phyloP scores from a whole-genome alignment of 2,888 invertebrate species.

The Himalopsyche japonica region DNA sequence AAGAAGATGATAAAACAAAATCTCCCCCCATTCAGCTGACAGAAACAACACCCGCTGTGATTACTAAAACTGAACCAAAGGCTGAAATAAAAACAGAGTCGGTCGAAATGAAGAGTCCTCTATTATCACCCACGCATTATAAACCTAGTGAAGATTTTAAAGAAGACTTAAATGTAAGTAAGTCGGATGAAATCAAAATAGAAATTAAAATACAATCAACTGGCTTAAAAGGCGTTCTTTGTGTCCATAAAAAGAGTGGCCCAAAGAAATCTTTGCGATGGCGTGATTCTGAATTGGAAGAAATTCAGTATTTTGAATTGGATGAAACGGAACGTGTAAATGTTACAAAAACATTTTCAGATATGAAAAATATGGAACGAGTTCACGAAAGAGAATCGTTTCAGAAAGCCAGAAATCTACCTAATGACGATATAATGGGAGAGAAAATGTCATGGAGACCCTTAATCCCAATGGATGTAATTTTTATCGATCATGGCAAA shows the following conservation, averaged over 20 bases:
- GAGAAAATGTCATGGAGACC: constrained; percentile 78
- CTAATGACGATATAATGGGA: constrained; percentile 79
- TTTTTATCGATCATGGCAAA: constrained; percentile 69
- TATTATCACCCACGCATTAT: constrained; percentile 15
- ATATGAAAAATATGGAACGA: constrained; percentile 90
- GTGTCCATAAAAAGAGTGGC: constrained; percentile 74
- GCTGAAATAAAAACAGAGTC: constrained; percentile 46
- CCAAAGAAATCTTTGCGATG: constrained; percentile 82
- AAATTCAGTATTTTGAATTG: constrained; percentile 87
- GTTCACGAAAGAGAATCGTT: constrained; percentile 83
- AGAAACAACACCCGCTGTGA: constrained; percentile 45
- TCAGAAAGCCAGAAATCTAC: constrained; percentile 74
- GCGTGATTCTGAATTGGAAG: constrained; percentile 80
- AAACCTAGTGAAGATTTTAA: not conserved
- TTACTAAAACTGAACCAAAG: constrained; percentile 43
- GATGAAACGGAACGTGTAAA: constrained; percentile 96
- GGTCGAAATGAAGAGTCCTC: constrained; percentile 39
- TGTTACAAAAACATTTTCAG: constrained; percentile 88
- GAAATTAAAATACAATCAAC: constrained; percentile 11
- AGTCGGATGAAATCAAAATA: constrained; percentile 42
- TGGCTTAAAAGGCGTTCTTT: constrained; percentile 72
- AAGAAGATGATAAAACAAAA: constrained; percentile 64
- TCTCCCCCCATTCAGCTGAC: constrained; percentile 46
- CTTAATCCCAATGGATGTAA: constrained; percentile 69
- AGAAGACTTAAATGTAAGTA: constrained; percentile 45